Conservation (phyloP, 2,113 vertebrate species). For the Machaerirhynchus nigripectus region DNA sequence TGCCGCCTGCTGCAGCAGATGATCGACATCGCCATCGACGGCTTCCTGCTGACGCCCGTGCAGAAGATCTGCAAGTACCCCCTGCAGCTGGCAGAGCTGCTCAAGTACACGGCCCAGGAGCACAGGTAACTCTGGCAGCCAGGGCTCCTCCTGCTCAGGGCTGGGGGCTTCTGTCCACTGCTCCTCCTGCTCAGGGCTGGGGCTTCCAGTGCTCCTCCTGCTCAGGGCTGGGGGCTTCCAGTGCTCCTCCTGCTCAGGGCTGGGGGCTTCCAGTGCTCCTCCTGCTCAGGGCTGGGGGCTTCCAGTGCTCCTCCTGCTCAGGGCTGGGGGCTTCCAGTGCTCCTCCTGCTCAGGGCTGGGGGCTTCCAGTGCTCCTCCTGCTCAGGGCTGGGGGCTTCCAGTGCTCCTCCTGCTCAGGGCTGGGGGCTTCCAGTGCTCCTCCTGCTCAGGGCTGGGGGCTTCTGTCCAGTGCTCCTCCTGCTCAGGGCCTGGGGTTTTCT, state of each 20-base stretch:
- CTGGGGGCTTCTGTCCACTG: too few species aligned
- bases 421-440: not conserved
- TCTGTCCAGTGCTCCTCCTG: not conserved
- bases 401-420: not conserved
- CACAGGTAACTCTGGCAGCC: conserved; percentile 80
- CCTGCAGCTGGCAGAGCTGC: conserved; percentile 93
- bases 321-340: not conserved
- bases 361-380: not conserved
- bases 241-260: accelerated
- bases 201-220: not conserved
- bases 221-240: too few species aligned
- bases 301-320: not conserved
- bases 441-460: accelerated
- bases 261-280: too few species aligned
- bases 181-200: not conserved
- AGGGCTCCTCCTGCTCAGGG: accelerated
- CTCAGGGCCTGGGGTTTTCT: not conserved
- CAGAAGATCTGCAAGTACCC: conserved; percentile 99
- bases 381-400: too few species aligned
- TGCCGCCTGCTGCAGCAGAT: conserved; percentile 97
- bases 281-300: accelerated
- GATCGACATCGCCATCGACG: conserved; percentile 99
- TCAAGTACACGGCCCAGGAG: conserved; percentile 97
- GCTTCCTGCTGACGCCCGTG: conserved; percentile 95
- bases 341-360: too few species aligned